Percentiles rank a stretch among this genome's conserved stretches.
Evolutionary conservation across 2,113 vertebrate genomes (phyloP).

Genomic region (Arizona elegans): DNA sequence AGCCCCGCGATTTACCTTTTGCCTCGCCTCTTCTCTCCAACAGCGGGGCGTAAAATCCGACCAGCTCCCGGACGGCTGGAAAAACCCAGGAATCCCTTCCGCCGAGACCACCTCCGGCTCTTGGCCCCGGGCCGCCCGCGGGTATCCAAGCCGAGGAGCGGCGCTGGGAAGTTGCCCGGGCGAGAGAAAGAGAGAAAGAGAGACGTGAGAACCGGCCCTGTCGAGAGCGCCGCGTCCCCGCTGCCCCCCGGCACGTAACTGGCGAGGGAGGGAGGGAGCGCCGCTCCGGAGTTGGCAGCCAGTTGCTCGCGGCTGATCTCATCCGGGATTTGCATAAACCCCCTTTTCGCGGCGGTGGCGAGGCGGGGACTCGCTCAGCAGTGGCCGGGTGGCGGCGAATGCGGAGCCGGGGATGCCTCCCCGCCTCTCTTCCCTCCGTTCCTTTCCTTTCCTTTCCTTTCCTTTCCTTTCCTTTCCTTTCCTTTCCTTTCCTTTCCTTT

Average conservation of each 20-base stretch:
- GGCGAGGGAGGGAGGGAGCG: background rate
- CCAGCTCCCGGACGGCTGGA: background rate
- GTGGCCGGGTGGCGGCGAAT: background rate
- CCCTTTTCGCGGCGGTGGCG: background rate
- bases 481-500: too few species aligned
- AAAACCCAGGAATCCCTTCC: background rate
- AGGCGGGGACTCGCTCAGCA: background rate
- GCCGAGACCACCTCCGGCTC: background rate
- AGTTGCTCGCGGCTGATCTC: slow-evolving; percentile 15
- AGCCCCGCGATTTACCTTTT: background rate
- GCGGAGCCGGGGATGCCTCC: background rate
- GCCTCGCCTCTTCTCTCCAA: background rate
- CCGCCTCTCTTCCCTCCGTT: background rate
- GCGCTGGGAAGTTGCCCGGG: too few species aligned
- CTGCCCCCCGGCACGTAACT: background rate
- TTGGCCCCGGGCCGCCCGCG: background rate
- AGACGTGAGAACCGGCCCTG: background rate
- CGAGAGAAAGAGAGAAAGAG: background rate
- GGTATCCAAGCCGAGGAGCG: background rate
- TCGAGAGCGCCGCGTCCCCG: background rate
- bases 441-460: background rate
- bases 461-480: too few species aligned
- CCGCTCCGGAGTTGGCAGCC: slow-evolving; percentile 2
- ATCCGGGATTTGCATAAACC: background rate
- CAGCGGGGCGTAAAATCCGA: background rate